Percentiles rank a stretch among this genome's conserved stretches.
Conservation (phyloP, 2,888 invertebrate species). For the Eristalinus aeneus region DNA sequence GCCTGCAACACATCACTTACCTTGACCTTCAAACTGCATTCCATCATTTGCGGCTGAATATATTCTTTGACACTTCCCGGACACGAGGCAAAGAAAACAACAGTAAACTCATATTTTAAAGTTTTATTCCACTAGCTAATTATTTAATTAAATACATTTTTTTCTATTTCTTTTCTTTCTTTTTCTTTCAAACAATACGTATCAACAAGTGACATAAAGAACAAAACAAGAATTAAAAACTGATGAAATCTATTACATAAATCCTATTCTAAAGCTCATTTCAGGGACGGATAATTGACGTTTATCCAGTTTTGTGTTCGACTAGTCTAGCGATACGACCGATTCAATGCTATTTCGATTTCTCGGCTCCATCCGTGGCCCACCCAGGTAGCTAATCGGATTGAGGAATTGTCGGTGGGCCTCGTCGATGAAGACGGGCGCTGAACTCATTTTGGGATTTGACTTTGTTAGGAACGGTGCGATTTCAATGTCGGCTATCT, state of each 20-base stretch:
- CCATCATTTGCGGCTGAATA: too few relatives aligned
- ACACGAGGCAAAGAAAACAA: not conserved
- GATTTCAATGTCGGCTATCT: constrained; percentile 72
- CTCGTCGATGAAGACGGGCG: constrained; percentile 83
- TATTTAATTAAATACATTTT: not conserved
- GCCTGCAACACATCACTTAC: too few relatives aligned
- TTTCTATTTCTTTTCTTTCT: not conserved
- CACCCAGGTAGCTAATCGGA: constrained; percentile 87
- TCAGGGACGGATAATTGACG: constrained; percentile 34
- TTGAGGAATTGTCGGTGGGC: constrained; percentile 83
- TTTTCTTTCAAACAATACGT: not conserved
- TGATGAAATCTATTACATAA: constrained; percentile 5
- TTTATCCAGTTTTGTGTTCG: not conserved
- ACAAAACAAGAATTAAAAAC: not conserved
- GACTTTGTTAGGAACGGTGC: constrained; percentile 73
- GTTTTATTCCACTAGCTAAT: not conserved
- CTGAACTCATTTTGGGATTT: constrained; percentile 72
- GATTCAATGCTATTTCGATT: constrained; percentile 85
- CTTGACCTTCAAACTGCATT: too few relatives aligned
- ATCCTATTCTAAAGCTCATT: not conserved
- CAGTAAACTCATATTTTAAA: not conserved
- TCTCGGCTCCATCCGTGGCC: constrained; percentile 82
- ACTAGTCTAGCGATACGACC: constrained; percentile 85
- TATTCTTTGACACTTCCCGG: too few relatives aligned
- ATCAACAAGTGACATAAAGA: not conserved